Evolutionary conservation across 2,888 invertebrate species (phyloP).

Genomic region (Eristalis arbustorum): DNA sequence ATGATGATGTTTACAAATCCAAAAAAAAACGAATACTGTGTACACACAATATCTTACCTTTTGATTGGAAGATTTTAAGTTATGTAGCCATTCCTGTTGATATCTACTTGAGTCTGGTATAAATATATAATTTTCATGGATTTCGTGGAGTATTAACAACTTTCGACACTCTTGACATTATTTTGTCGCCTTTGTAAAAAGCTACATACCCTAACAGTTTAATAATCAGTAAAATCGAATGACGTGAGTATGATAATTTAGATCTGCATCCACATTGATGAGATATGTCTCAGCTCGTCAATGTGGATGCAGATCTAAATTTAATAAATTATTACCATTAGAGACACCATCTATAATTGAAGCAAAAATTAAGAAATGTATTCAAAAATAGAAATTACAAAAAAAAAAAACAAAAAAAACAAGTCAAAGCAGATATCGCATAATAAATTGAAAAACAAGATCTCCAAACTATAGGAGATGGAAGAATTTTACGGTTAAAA

Average conservation of each 20-base stretch:
- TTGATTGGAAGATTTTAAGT: no score
- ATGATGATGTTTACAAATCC: not conserved
- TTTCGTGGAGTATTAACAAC: no score
- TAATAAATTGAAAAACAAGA: not conserved
- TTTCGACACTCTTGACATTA: no score
- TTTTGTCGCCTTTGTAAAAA: no score
- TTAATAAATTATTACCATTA: not conserved
- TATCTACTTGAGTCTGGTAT: no score
- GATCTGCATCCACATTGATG: no score
- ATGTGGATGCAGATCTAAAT: constrained; percentile 7
- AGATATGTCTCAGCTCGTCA: not conserved
- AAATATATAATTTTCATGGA: no score
- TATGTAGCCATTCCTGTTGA: no score
- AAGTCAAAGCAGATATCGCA: not conserved
- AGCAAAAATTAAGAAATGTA: not conserved
- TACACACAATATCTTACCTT: not conserved
- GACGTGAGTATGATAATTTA: no score
- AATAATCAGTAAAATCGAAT: no score
- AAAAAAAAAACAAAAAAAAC: not conserved
- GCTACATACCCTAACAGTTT: no score
- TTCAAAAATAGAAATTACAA: constrained; percentile 6
- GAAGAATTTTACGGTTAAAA: not conserved
- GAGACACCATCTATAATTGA: not conserved
- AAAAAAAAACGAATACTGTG: not conserved
- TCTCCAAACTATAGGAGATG: not conserved